Conservation (phyloP, 2,888 invertebrate species). For the Eulithis prunata region DNA sequence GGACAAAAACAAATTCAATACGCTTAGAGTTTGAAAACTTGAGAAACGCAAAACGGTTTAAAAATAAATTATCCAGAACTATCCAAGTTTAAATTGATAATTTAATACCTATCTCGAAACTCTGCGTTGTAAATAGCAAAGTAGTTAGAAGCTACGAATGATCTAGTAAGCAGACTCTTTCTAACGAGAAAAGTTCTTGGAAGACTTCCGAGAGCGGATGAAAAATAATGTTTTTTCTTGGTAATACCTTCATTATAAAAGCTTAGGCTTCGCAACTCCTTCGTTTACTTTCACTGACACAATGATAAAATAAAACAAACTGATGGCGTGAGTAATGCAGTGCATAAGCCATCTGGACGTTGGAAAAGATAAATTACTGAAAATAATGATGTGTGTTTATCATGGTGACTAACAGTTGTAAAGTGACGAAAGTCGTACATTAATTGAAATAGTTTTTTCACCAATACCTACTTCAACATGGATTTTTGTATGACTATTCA, state of each 20-base stretch:
- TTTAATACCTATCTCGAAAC: constrained; percentile 47
- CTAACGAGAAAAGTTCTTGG: constrained; percentile 67
- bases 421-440: no score
- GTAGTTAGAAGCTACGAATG: constrained; percentile 43
- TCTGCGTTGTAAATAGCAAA: constrained; percentile 44
- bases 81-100: constrained; percentile 46
- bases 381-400: background rate
- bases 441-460: no score
- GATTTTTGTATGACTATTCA: no score
- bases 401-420: no score
- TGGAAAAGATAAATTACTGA: constrained; percentile 11
- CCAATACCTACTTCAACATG: no score
- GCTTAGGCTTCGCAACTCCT: constrained; percentile 16
- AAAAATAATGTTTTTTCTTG: constrained; percentile 39
- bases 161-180: constrained; percentile 50
- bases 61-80: constrained; percentile 34
- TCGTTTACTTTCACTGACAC: constrained; percentile 15
- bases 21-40: constrained; percentile 20
- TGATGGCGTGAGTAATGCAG: constrained; percentile 5
- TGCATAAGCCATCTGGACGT: constrained; percentile 12
- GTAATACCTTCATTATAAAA: constrained; percentile 24
- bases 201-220: constrained; percentile 40
- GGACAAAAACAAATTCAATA: constrained; percentile 3
- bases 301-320: background rate
- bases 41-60: constrained; percentile 27